Percentiles rank a stretch among this genome's conserved stretches.
These are phyloP conservation scores for Drosophila orena DNA, from an alignment of 1,140 invertebrate species.

Conservation along the genomic window DNA sequence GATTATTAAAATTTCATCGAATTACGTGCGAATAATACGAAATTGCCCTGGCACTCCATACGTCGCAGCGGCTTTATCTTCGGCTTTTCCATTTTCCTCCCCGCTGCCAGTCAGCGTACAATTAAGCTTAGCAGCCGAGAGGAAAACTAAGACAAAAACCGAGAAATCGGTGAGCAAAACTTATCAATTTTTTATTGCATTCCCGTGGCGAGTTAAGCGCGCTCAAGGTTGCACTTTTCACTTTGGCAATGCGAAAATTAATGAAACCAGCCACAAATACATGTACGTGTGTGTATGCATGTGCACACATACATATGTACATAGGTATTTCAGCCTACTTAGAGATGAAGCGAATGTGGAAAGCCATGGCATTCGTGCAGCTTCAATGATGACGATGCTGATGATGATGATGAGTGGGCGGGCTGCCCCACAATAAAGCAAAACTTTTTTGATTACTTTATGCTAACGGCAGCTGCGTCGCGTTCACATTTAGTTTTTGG, in stretches of 20 bases:
- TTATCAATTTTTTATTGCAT: slow-evolving; percentile 58
- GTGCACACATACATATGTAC: too few relatives aligned
- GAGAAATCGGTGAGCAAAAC: slow-evolving; percentile 22
- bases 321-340: too few relatives aligned
- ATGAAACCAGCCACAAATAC: neutral
- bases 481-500: slow-evolving; percentile 66
- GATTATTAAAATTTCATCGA: slow-evolving; percentile 79
- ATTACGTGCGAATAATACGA: slow-evolving; percentile 71
- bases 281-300: too few relatives aligned
- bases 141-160: slow-evolving; percentile 15
- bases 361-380: slow-evolving; percentile 27
- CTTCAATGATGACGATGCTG: slow-evolving; percentile 50
- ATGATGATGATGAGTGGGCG: slow-evolving; percentile 55
- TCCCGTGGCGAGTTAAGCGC: slow-evolving; percentile 12
- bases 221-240: slow-evolving; percentile 34
- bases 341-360: slow-evolving; percentile 1
- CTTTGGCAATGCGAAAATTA: neutral
- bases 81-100: slow-evolving; percentile 2
- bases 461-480: slow-evolving; percentile 70
- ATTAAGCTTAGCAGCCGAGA: slow-evolving; percentile 33
- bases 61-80: slow-evolving; percentile 10
- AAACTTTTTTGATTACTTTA: slow-evolving; percentile 78
- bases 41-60: slow-evolving; percentile 44
- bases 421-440: slow-evolving; percentile 62
- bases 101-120: slow-evolving; percentile 21